These are phyloP conservation scores for Drosophila takahashii DNA, from an alignment of 1,140 invertebrate species.

Conservation along the genomic window DNA sequence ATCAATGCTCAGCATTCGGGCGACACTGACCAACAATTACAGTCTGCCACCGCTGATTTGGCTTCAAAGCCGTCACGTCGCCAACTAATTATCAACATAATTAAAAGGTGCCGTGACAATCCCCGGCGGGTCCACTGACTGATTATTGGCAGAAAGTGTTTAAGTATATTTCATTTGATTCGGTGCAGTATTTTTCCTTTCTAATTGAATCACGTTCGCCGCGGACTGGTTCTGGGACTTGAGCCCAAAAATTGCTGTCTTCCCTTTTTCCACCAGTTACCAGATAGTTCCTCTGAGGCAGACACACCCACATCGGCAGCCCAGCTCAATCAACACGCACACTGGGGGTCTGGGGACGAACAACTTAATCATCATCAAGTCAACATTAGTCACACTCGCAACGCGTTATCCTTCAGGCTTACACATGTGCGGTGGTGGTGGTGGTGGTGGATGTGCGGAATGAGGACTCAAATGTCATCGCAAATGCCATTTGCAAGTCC, in stretches of 20 bases:
- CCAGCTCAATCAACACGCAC: conserved; percentile 58
- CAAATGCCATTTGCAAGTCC: conserved; percentile 74
- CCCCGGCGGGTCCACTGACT: conserved; percentile 60
- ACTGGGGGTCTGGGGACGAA: conserved; percentile 51
- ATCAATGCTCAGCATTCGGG: conserved; percentile 11
- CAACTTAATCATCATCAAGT: conserved; percentile 82
- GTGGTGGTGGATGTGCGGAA: neutral
- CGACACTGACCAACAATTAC: conserved; percentile 3
- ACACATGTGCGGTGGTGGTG: conserved; percentile 12
- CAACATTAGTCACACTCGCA: conserved; percentile 75
- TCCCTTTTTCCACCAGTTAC: conserved; percentile 6
- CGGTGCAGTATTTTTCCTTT: conserved; percentile 48
- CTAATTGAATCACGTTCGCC: conserved; percentile 75
- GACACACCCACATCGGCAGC: conserved; percentile 44
- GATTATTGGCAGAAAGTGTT: conserved; percentile 65
- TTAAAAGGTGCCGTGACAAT: conserved; percentile 67
- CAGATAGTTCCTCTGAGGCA: conserved; percentile 43
- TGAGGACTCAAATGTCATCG: conserved; percentile 66
- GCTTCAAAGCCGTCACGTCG: conserved; percentile 67
- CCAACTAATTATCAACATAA: conserved; percentile 73
- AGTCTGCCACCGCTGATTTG: conserved; percentile 16
- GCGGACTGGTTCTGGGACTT: conserved; percentile 23
- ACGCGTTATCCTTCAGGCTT: conserved; percentile 64
- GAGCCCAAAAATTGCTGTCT: conserved; percentile 24
- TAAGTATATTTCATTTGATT: conserved; percentile 48